These are phyloP conservation scores for Drosophila nebulosa DNA, from an alignment of 1,140 invertebrate genomes.

Conservation along the genomic window DNA sequence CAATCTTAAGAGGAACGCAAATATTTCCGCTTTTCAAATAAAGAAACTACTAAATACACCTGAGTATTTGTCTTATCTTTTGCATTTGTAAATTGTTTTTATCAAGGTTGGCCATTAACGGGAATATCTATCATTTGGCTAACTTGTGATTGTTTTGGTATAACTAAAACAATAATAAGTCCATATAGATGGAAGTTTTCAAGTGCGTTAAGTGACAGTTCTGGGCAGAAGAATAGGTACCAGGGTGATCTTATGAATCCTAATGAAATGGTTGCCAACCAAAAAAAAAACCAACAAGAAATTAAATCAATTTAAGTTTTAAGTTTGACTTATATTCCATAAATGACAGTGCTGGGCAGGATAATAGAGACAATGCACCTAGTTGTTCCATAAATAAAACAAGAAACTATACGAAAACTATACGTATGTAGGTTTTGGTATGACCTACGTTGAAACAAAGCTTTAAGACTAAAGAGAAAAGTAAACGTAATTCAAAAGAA, in stretches of 20 bases:
- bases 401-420: too few species aligned
- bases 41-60: not conserved
- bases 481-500: too few species aligned
- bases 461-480: too few species aligned
- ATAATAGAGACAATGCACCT: too few species aligned
- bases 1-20: constrained; percentile 14
- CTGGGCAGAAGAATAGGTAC: not conserved
- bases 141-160: constrained; percentile 28
- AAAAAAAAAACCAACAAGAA: too few species aligned
- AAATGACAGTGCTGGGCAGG: too few species aligned
- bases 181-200: not conserved
- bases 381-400: too few species aligned
- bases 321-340: too few species aligned
- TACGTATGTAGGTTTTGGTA: too few species aligned
- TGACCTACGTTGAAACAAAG: too few species aligned
- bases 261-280: not conserved
- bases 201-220: not conserved
- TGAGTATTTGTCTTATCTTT: not conserved
- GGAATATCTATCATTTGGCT: constrained; percentile 12
- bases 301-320: too few species aligned
- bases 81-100: not conserved
- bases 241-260: not conserved
- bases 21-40: not conserved
- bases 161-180: not conserved
- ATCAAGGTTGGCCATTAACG: not conserved